A percentile compares a stretch with the other conserved stretches of the same genome.
Conservation (phyloP, 2,888 invertebrate genomes). For the Drosophila hawaiiensis region DNA sequence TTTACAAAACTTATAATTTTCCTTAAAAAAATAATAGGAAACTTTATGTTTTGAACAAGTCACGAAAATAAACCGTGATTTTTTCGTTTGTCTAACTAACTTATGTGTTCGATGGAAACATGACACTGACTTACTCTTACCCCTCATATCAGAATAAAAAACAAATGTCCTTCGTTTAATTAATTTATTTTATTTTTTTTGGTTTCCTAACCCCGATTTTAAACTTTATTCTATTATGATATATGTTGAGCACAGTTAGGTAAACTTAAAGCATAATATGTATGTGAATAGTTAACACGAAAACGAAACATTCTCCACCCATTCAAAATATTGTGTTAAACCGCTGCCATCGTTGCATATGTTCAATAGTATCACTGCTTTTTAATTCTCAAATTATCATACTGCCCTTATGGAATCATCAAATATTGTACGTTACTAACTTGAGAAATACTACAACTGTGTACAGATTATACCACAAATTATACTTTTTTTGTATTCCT, state of each 20-base stretch:
- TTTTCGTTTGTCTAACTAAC: neutral
- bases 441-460: neutral
- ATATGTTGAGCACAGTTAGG: neutral
- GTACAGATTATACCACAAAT: neutral
- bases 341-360: neutral
- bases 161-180: neutral
- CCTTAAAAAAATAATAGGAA: neutral
- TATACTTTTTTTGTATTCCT: too few relatives aligned
- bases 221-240: neutral
- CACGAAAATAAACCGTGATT: neutral
- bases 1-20: neutral
- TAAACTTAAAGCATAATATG: neutral
- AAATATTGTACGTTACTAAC: neutral
- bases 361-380: neutral
- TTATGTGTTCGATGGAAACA: neutral
- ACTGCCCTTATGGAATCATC: neutral
- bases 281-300: neutral
- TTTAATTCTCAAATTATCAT: neutral
- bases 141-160: neutral
- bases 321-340: neutral
- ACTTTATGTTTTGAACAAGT: neutral
- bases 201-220: neutral
- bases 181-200: neutral
- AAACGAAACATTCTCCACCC: neutral
- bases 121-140: neutral